Conservation (phyloP, 2,888 invertebrate genomes). For the Anodontia alba region DNA sequence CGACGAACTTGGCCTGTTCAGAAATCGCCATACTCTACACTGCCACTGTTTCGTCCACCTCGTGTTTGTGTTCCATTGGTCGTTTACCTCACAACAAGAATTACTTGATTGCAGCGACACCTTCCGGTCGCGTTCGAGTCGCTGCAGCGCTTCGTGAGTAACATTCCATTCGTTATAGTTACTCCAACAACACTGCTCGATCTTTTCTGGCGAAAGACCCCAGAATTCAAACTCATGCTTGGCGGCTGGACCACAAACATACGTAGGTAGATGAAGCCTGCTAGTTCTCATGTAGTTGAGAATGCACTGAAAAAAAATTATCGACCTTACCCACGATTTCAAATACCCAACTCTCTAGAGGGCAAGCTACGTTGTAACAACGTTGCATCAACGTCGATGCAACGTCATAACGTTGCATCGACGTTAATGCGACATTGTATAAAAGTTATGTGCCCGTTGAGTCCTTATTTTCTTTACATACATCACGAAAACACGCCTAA, state of each 20-base stretch:
- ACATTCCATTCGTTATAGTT: slow-evolving; percentile 74
- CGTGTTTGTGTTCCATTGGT: not conserved
- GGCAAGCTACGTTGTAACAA: no score
- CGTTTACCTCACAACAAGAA: not conserved
- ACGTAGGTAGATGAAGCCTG: slow-evolving; percentile 65
- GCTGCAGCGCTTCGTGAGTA: slow-evolving; percentile 37
- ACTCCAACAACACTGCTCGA: slow-evolving; percentile 76
- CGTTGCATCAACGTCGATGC: no score
- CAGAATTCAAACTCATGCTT: slow-evolving; percentile 74
- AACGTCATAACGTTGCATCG: no score
- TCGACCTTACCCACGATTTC: no score
- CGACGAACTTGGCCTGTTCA: slow-evolving; percentile 70
- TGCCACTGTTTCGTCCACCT: slow-evolving; percentile 22
- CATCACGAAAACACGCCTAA: no score
- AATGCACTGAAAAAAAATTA: slow-evolving; percentile 42
- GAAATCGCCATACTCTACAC: slow-evolving; percentile 62
- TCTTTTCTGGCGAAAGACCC: slow-evolving; percentile 69
- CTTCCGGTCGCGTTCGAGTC: slow-evolving; percentile 66
- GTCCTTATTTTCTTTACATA: no score
- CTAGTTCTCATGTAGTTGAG: slow-evolving; percentile 69
- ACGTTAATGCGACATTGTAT: no score
- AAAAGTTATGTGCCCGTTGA: no score
- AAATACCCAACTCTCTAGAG: no score
- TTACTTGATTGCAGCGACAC: slow-evolving; percentile 32
- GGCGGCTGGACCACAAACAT: slow-evolving; percentile 66